Evolutionary conservation across 2,113 vertebrate genomes (phyloP).

Genomic region (Catharus fuscescens): DNA sequence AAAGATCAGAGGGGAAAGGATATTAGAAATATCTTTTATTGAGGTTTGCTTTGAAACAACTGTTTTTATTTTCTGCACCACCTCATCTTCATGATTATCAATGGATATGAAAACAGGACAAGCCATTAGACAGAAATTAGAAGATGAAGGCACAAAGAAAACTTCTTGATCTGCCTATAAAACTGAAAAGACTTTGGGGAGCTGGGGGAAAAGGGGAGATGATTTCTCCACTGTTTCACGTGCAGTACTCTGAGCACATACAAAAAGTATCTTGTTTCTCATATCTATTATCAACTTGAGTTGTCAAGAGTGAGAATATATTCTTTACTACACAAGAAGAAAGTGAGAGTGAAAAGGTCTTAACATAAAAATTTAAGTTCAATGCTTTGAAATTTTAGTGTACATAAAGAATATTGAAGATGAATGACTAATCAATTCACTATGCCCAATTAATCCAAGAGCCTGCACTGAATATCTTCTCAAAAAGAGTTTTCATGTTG

Average conservation of each 20-base stretch:
- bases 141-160: background rate
- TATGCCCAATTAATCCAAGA: background rate
- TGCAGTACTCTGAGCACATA: background rate
- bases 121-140: background rate
- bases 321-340: background rate
- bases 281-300: background rate
- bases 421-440: background rate
- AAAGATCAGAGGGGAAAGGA: background rate
- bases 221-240: background rate
- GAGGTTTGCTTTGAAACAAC: background rate
- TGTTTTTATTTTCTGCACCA: background rate
- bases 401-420: background rate
- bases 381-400: background rate
- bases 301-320: background rate
- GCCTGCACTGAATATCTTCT: background rate
- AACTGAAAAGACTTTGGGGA: background rate
- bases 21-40: background rate
- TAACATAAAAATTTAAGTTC: background rate
- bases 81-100: background rate
- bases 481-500: background rate
- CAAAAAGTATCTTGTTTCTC: background rate
- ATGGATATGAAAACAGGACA: background rate
- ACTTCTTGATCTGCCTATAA: background rate
- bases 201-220: rapidly evolving
- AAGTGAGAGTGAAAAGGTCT: background rate